Percentiles rank a stretch among this genome's conserved stretches.
Conservation (phyloP, 1,140 invertebrate species). For the Pseudomyrmex pallidus region DNA sequence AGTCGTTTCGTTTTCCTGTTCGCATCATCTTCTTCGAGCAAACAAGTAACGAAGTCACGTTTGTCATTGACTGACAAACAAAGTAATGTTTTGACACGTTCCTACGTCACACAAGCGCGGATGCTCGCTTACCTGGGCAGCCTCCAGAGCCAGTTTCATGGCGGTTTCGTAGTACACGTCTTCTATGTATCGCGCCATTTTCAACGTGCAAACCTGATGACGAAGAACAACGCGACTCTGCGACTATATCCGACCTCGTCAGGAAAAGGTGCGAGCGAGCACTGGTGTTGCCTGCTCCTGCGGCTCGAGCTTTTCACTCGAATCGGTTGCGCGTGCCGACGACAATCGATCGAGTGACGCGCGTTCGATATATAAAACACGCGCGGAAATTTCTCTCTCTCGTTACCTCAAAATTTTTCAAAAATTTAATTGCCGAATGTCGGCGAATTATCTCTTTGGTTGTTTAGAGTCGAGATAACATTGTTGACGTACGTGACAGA, state of each 20-base stretch:
- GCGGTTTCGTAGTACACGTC: conserved; percentile 86
- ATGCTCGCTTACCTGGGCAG: conserved; percentile 83
- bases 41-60: not conserved
- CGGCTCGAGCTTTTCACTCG: conserved; percentile 61
- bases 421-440: not conserved
- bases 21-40: not conserved
- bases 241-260: conserved; percentile 40
- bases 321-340: conserved; percentile 2
- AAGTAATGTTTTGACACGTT: too few species aligned
- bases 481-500: not conserved
- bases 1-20: not conserved
- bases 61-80: too few species aligned
- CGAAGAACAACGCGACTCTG: conserved; percentile 29
- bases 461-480: conserved; percentile 38
- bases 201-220: not conserved
- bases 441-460: too few species aligned
- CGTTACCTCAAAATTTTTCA: too few species aligned
- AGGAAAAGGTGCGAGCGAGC: conserved; percentile 45
- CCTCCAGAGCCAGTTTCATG: conserved; percentile 84
- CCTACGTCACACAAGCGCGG: too few species aligned
- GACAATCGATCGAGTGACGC: conserved; percentile 27
- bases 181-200: conserved; percentile 68
- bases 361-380: not conserved
- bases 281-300: conserved; percentile 40
- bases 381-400: not conserved